Base-by-base conservation (phyloP, 2,113 vertebrate species). In the Bagarius yarrelli region DNA sequence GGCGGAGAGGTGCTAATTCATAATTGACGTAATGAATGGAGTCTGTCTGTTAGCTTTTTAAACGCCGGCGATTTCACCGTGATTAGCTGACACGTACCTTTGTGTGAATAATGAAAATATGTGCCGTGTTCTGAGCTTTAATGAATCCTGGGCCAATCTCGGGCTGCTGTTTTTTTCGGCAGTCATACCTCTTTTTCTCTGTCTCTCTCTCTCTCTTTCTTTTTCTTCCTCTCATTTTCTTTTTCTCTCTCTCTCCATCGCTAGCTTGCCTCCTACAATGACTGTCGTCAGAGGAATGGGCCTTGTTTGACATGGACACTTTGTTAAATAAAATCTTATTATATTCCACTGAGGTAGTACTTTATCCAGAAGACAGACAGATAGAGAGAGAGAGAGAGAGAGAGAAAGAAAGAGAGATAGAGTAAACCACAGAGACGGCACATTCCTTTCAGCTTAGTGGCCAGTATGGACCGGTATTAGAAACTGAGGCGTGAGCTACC, bases 11-110 rank as follows among this genome's bases (percentile, higher is more conserved):
- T 94, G 93, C 91, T 93, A 93, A 91, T 93, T 92, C 90, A 90
- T 95, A 96, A 96, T 94, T 95, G 95, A 94, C 93, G 91, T 96
- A 95, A 95, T 95, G 93, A 93, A 95, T 94, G 92, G 94, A 92
- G 92, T 93, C 92, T 93, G 93, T 94, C 90, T 89, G 85, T 89
- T 89, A 93, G 93, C 89, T 94, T 95, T 95, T 94, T 93, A 93
- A 94, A 92, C 89, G 89, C 91, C 88, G 88, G 90, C 92, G 93
- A 93, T 94, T 95, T 93, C 89, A 90, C 92, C 91, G 91, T 90
- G 93, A 94, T 94, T 94, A 94, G 91, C 91, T 92, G 86, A 90
- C 89, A 91, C 90, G 89, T 92, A 94, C 93, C 93, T 94, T 94
- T 93, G 88, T 93, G 94, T 87, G 92, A 93, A 91, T 91, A 94